Conservation (phyloP, 2,113 vertebrate genomes). For the Nettapus auritus region DNA sequence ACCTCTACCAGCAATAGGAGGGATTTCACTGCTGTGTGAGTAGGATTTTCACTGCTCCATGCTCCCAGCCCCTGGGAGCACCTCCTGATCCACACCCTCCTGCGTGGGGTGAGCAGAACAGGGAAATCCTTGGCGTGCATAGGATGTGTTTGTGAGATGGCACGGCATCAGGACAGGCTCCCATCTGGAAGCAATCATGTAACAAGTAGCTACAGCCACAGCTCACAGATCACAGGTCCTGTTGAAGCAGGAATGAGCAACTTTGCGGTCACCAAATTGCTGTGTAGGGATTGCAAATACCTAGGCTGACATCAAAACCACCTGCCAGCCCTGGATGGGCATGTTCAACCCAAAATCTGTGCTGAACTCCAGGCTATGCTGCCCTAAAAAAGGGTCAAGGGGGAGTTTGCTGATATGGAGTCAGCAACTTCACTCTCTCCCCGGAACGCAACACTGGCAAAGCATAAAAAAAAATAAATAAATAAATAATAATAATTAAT, state of each 20-base stretch:
- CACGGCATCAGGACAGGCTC: not conserved
- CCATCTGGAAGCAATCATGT: rapidly evolving
- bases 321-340: not conserved
- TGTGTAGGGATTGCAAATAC: not conserved
- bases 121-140: not conserved
- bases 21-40: too few relatives aligned
- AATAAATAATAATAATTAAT: not conserved
- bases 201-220: not conserved
- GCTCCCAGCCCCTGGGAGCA: not conserved
- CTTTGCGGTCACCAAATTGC: not conserved
- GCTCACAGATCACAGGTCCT: not conserved
- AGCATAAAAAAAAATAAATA: not conserved
- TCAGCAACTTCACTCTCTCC: not conserved
- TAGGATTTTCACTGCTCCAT: not conserved
- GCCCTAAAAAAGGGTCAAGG: not conserved
- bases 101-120: not conserved
- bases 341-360: not conserved
- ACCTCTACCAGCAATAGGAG: too few relatives aligned
- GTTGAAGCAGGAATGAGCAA: not conserved
- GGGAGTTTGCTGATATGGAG: not conserved
- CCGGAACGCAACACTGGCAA: not conserved
- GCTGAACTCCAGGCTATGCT: not conserved
- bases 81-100: not conserved
- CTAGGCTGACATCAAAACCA: not conserved
- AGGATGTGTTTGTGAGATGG: not conserved